These are phyloP conservation scores for Propithecus deckenii DNA, from an alignment of 2,797 vertebrate species.

Conservation along the genomic window DNA sequence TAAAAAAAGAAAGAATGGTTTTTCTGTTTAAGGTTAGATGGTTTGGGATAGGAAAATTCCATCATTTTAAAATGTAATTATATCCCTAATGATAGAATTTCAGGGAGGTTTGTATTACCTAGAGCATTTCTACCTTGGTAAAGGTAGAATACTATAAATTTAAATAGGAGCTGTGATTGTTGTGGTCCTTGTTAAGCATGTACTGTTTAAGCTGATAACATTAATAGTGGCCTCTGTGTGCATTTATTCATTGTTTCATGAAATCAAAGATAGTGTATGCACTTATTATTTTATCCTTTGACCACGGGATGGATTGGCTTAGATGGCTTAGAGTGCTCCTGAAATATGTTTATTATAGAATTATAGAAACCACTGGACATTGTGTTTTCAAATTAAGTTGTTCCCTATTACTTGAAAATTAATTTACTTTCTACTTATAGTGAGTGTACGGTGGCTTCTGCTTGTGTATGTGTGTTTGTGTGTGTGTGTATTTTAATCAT, in stretches of 20 bases:
- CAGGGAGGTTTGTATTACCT: background rate
- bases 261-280: slow-evolving; percentile 18
- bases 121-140: background rate
- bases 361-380: background rate
- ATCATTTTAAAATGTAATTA: slow-evolving; percentile 3
- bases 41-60: background rate
- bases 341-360: slow-evolving; percentile 6
- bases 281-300: background rate
- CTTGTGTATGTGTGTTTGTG: background rate
- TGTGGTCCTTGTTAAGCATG: background rate
- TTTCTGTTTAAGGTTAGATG: background rate
- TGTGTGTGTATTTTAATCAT: slow-evolving; percentile 68
- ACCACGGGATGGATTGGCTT: background rate
- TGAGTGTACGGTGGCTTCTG: background rate
- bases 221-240: background rate
- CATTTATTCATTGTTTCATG: slow-evolving; percentile 21
- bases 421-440: slow-evolving; percentile 73
- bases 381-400: background rate
- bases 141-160: background rate
- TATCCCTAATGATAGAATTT: background rate
- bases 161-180: background rate
- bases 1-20: too few relatives aligned
- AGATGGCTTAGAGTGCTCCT: background rate
- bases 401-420: background rate
- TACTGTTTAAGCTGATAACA: background rate